Evolutionary conservation across 2,113 vertebrate genomes (phyloP), one percentile per base, ranked within the genome.

Genomic region (Erpornis zantholeuca): DNA sequence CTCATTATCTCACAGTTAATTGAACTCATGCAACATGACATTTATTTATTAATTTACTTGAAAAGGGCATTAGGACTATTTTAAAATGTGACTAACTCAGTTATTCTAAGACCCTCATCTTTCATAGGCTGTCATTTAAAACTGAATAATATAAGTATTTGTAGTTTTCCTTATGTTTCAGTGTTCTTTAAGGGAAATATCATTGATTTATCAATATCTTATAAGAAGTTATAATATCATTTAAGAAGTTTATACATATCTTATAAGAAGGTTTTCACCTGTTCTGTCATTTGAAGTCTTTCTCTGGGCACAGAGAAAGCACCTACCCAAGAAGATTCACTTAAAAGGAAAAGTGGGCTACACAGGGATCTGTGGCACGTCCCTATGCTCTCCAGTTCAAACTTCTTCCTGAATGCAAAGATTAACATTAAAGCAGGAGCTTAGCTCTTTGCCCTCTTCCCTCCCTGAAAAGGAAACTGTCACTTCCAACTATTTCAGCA

Each of bases 401-500:
- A 63, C 52, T 80, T 71, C 59, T 79, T 73, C 63, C 68, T 45
- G 36, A 86, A 57, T n/a, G 25, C 45, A 85, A 75, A 96, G 90
- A 90, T 87, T 87, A 75, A 86, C 82, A 89, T 92, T 73, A 71
- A 82, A 90, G 52, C 85, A 76, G 28, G n/a, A 69, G 85, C 7
- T 14, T 75, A 87, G 84, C 80, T 81, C 61, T 92, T 96, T 94
- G 82, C 68, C 92, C 90, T 93, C 69, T 69, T 85, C 53, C 38
- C 56, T 85, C 73, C 68, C 77, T 93, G 69, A 78, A 92, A 94
- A 96, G 96, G 96, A 97, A 97, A 85, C 93, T 96, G 96, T 97
- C 97, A 96, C 88, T 97, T 97, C 93, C 95, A 97, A 94, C 94
- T 97, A 96, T 92, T 93, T 96, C 85, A 96, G 97, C 96, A 97